A percentile compares a stretch with the other conserved stretches of the same genome.
Conservation (phyloP, 2,113 vertebrate genomes). For the Pipra filicauda region DNA sequence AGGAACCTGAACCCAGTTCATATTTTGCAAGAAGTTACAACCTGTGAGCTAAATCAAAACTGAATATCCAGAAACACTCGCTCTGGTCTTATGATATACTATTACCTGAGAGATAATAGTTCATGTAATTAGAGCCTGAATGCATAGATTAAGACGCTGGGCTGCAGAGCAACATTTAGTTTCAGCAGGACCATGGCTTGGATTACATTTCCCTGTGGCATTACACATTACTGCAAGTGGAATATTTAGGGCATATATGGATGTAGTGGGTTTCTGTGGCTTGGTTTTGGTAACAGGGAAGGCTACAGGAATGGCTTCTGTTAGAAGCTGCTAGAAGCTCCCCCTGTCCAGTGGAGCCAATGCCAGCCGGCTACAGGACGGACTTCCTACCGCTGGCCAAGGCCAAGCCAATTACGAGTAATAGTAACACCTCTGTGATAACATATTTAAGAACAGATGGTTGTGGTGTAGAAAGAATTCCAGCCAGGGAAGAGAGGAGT, state of each 20-base stretch:
- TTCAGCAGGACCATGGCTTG: background rate
- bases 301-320: too few relatives aligned
- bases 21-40: conserved; percentile 4
- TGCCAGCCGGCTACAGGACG: too few relatives aligned
- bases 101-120: background rate
- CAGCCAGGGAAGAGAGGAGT: too few relatives aligned
- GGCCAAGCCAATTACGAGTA: too few relatives aligned
- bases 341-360: too few relatives aligned
- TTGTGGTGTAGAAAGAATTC: too few relatives aligned
- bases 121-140: background rate
- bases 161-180: background rate
- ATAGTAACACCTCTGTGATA: too few relatives aligned
- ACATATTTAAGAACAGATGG: too few relatives aligned
- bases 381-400: too few relatives aligned
- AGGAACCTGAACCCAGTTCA: background rate
- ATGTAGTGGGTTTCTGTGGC: too few relatives aligned
- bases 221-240: background rate
- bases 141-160: background rate
- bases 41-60: background rate
- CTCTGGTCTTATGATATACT: background rate
- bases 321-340: too few relatives aligned
- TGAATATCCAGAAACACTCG: background rate
- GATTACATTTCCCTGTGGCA: background rate
- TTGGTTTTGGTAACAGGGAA: too few relatives aligned
- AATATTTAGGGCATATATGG: background rate